Evolutionary conservation across 2,888 invertebrate genomes (phyloP).

Genomic region (Hofmannophila pseudospretella): DNA sequence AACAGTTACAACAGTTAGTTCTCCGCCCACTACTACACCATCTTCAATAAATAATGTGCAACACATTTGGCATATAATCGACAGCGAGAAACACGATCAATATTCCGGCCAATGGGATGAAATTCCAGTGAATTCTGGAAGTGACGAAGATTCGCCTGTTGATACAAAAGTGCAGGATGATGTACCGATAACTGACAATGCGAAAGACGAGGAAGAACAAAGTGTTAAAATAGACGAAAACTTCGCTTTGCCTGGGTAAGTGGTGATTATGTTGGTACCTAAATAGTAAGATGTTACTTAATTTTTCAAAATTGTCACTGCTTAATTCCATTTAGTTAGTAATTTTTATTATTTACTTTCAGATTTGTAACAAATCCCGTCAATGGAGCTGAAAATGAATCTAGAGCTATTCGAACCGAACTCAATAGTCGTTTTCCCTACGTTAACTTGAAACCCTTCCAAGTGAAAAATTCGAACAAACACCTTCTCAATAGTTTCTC

Average conservation of each 20-base stretch:
- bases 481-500: conserved; percentile 29
- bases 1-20: conserved; percentile 23
- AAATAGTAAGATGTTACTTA: not conserved
- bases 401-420: conserved; percentile 64
- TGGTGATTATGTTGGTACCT: conserved; percentile 1
- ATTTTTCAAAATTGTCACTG: not conserved
- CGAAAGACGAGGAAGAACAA: conserved; percentile 16
- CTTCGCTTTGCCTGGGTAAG: conserved; percentile 66
- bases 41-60: conserved; percentile 42
- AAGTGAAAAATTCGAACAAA: conserved; percentile 52
- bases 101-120: conserved; percentile 55
- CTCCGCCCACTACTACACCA: conserved; percentile 34
- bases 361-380: conserved; percentile 61
- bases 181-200: conserved; percentile 10
- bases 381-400: conserved; percentile 66
- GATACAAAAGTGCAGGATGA: conserved; percentile 11
- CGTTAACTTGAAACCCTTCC: conserved; percentile 63
- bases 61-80: conserved; percentile 70
- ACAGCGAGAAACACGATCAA: conserved; percentile 54
- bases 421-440: conserved; percentile 63
- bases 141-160: conserved; percentile 14
- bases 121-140: conserved; percentile 31
- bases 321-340: not conserved
- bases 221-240: conserved; percentile 39
- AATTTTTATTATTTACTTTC: conserved; percentile 23